These are phyloP conservation scores for Drosophila hamatofila DNA, from an alignment of 2,888 invertebrate genomes.

Conservation along the genomic window DNA sequence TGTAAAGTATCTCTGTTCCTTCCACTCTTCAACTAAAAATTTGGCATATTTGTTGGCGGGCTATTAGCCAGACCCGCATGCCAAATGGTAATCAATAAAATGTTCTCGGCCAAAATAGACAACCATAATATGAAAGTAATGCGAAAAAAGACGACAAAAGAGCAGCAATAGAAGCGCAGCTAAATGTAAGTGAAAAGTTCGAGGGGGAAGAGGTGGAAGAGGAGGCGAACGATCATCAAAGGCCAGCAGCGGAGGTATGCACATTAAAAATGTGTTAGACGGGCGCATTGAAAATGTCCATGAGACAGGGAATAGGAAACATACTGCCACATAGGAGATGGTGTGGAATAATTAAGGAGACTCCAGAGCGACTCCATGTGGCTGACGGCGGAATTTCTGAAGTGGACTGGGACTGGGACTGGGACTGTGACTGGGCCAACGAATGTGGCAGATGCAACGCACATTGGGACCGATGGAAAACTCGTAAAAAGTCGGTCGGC, in stretches of 20 bases:
- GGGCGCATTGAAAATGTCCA: conserved; percentile 44
- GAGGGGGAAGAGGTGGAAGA: neutral
- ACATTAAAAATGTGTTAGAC: conserved; percentile 64
- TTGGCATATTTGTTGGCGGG: neutral
- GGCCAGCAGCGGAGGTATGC: conserved; percentile 67
- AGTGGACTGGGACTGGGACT: conserved; percentile 54
- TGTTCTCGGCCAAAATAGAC: conserved; percentile 51
- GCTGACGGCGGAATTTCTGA: conserved; percentile 68
- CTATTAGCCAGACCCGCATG: conserved; percentile 17
- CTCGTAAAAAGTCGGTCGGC: conserved; percentile 62
- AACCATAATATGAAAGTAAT: conserved; percentile 42
- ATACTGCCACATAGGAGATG: conserved; percentile 7
- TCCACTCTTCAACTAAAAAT: neutral
- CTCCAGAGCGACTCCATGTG: conserved; percentile 70
- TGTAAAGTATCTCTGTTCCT: neutral
- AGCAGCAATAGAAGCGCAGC: neutral
- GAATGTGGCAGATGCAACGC: conserved; percentile 66
- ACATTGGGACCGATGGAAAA: conserved; percentile 75
- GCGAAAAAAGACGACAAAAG: conserved; percentile 36
- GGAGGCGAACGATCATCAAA: conserved; percentile 62
- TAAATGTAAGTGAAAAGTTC: neutral
- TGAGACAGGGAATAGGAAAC: conserved; percentile 26
- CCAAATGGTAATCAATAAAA: conserved; percentile 43
- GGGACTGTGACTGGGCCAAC: conserved; percentile 48
- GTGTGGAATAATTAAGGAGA: conserved; percentile 44